Evolutionary conservation across 2,797 vertebrate species (phyloP), one percentile per base, ranked within the genome.

Genomic region (Perodicticus potto): DNA sequence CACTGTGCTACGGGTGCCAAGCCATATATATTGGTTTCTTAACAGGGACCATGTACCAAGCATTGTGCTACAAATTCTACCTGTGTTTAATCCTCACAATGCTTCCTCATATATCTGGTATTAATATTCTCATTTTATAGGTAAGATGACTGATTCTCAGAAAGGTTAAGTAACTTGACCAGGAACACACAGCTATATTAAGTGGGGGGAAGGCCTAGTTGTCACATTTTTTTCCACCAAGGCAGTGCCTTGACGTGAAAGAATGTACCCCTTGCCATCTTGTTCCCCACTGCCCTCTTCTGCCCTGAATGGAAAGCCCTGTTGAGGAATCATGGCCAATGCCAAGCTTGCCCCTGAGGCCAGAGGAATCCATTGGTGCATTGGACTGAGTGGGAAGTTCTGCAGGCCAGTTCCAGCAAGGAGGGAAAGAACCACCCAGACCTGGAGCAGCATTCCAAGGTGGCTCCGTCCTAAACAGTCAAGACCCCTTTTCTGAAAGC

Each of bases 361-460:
- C 72, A 61, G 49, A 78, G 34, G 43, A 82, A 22, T 40, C 45
- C 37, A 23, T 27, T 9, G 1, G 23, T 7, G 29, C 23, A 2
- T 20, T 12, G 10, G 19, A 55, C n/a, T 3, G 3, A 10, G 4
- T 3, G 32, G 34, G 57, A 80, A 22, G 12, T 40, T 73, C 74
- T 86, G 45, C 27, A 32, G 7, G 3, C n/a, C 53, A 37, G 82
- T 77, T 70, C 73, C 70, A 80, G 84, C 59, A 11, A 69, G n/a
- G 8, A 4, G 57, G 12, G 13, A 49, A 5, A 74, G 61, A 74
- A 63, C 19, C 4, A 2, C 86, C 20, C 43, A 55, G 37, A 70
- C 37, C 49, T 22, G 11, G n/a, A 53, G 34, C 16, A 1, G 45
- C 37, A 3, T 7, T 0, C 4, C 0, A 0, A 10, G 5, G 17